Percentiles rank a stretch among this genome's conserved stretches.
Evolutionary conservation across 1,140 invertebrate species (phyloP).

Genomic region (Bombus turneri): DNA sequence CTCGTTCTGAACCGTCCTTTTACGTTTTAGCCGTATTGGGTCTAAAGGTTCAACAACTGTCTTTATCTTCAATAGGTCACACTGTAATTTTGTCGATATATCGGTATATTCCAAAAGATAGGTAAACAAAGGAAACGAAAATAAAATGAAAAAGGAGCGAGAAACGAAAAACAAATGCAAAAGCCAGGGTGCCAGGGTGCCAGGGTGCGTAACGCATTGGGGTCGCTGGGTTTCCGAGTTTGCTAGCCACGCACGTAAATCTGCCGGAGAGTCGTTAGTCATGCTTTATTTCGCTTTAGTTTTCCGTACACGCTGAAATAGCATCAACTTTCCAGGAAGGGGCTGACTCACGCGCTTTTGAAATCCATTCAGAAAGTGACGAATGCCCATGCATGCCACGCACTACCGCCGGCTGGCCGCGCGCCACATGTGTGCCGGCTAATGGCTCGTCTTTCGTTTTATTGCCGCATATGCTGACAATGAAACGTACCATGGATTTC

Average conservation of each 20-base stretch:
- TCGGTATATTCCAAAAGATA: background rate
- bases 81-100: background rate
- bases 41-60: no score
- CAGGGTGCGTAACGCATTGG: background rate
- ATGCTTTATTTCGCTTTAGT: conserved; percentile 55
- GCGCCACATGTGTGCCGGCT: conserved; percentile 39
- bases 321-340: conserved; percentile 59
- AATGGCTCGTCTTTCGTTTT: conserved; percentile 50
- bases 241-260: conserved; percentile 42
- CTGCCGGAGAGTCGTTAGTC: conserved; percentile 53
- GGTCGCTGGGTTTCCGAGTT: conserved; percentile 19
- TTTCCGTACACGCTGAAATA: conserved; percentile 55
- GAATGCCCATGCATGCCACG: conserved; percentile 46
- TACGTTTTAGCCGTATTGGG: no score
- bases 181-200: background rate
- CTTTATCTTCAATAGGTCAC: no score
- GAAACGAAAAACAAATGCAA: conserved; percentile 8
- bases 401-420: conserved; percentile 25
- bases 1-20: no score
- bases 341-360: conserved; percentile 58
- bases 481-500: conserved; percentile 56
- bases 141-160: background rate
- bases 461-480: conserved; percentile 49
- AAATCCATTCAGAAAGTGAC: conserved; percentile 60
- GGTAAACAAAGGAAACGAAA: background rate